Evolutionary conservation across 1,140 invertebrate genomes (phyloP).

Genomic region (Augochlora pura): DNA sequence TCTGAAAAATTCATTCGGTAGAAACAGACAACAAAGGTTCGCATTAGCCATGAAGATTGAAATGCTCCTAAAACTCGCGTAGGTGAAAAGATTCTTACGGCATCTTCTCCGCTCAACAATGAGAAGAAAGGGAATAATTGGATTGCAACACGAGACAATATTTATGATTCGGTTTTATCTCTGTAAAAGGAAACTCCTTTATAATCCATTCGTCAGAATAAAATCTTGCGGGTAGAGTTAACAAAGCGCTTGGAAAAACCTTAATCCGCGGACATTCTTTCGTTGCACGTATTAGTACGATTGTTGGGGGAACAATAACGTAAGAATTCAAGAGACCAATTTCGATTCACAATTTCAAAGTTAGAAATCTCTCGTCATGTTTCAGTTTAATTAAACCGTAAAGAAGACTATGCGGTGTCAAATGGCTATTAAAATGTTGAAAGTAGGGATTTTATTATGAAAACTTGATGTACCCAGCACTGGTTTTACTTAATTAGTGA

Average conservation of each 20-base stretch:
- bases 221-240: constrained; percentile 17
- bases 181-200: neutral
- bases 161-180: too few relatives aligned
- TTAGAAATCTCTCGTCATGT: neutral
- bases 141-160: too few relatives aligned
- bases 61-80: too few relatives aligned
- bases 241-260: neutral
- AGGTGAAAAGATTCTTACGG: too few relatives aligned
- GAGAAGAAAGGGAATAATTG: too few relatives aligned
- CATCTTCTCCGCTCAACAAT: too few relatives aligned
- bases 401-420: neutral
- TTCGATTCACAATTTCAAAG: neutral
- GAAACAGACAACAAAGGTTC: too few relatives aligned
- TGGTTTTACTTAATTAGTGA: neutral
- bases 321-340: neutral
- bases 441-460: neutral
- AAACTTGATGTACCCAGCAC: neutral
- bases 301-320: constrained; percentile 8
- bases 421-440: neutral
- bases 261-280: neutral
- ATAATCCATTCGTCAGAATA: constrained; percentile 1
- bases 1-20: too few relatives aligned
- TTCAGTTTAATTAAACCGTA: too few relatives aligned
- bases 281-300: neutral
- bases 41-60: too few relatives aligned